Conservation (phyloP, 2,888 invertebrate species). For the Ernsta delagoae region DNA sequence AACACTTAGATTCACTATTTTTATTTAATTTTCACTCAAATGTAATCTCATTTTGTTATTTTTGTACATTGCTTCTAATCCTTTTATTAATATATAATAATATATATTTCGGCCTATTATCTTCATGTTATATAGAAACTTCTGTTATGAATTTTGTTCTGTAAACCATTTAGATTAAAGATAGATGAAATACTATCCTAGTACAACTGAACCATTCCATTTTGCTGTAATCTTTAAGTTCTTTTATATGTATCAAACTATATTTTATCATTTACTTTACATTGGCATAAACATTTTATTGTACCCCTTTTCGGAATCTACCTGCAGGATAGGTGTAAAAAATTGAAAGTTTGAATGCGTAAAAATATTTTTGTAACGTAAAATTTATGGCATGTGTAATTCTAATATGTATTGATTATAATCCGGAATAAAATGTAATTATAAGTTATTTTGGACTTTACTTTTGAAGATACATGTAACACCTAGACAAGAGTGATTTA, state of each 20-base stretch:
- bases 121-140: conserved; percentile 44
- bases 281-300: conserved; percentile 18
- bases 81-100: conserved; percentile 36
- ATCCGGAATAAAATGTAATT: conserved; percentile 78
- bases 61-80: conserved; percentile 46
- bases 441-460: conserved; percentile 58
- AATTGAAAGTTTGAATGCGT: conserved; percentile 51
- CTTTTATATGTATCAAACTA: conserved; percentile 39
- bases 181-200: conserved; percentile 39
- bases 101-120: conserved; percentile 40
- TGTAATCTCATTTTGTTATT: conserved; percentile 70
- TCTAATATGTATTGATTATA: conserved; percentile 65
- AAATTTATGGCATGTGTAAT: conserved; percentile 76
- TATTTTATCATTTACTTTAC: conserved; percentile 17
- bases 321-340: conserved; percentile 23
- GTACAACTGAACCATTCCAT: conserved; percentile 62
- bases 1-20: conserved; percentile 37
- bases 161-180: conserved; percentile 42
- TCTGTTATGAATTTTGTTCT: conserved; percentile 67
- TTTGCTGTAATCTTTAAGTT: conserved; percentile 40
- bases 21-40: conserved; percentile 52
- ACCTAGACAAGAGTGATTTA: conserved; percentile 41
- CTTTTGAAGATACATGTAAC: conserved; percentile 44
- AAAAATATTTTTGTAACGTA: conserved; percentile 78
- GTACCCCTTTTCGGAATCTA: conserved; percentile 25